Evolutionary conservation across 2,888 invertebrate genomes (phyloP).

Genomic region (Colletes collaris): DNA sequence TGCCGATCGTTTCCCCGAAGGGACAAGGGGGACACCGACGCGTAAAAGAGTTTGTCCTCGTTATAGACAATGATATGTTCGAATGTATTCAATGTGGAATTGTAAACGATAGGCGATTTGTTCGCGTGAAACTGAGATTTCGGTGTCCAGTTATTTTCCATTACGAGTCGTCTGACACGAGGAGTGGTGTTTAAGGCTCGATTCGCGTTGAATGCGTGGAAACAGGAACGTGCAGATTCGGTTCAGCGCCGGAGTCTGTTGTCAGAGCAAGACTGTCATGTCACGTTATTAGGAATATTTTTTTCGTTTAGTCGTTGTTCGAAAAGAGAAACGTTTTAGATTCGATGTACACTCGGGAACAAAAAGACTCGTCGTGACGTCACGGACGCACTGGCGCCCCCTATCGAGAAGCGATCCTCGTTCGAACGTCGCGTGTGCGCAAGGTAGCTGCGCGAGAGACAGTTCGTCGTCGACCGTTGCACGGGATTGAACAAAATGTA

Average conservation of each 20-base stretch:
- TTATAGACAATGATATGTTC: slow-evolving; percentile 13
- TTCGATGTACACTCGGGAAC: slow-evolving; percentile 26
- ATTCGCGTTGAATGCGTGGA: slow-evolving; percentile 38
- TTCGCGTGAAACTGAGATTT: slow-evolving; percentile 12
- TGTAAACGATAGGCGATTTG: slow-evolving; percentile 3
- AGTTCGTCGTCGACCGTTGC: no score
- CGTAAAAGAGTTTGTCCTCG: slow-evolving; percentile 1
- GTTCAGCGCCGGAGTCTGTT: slow-evolving; percentile 28
- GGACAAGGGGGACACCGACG: slow-evolving; percentile 8
- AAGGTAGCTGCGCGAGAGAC: no score
- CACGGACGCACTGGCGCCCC: no score
- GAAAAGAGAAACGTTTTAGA: slow-evolving; percentile 28
- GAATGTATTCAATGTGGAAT: slow-evolving; percentile 25
- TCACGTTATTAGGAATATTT: slow-evolving; percentile 64
- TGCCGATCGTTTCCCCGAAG: slow-evolving; percentile 17
- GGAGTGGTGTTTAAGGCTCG: slow-evolving; percentile 15
- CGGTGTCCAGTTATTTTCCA: slow-evolving; percentile 38
- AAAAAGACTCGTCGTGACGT: no score
- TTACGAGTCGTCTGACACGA: slow-evolving; percentile 11
- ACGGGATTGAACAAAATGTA: no score
- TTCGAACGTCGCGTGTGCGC: no score
- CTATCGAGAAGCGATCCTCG: no score
- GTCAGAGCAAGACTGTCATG: slow-evolving; percentile 52
- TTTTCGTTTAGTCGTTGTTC: slow-evolving; percentile 56
- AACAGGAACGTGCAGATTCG: not conserved